Evolutionary conservation across 2,888 invertebrate species (phyloP).

Genomic region (Coleophora flavipennella): DNA sequence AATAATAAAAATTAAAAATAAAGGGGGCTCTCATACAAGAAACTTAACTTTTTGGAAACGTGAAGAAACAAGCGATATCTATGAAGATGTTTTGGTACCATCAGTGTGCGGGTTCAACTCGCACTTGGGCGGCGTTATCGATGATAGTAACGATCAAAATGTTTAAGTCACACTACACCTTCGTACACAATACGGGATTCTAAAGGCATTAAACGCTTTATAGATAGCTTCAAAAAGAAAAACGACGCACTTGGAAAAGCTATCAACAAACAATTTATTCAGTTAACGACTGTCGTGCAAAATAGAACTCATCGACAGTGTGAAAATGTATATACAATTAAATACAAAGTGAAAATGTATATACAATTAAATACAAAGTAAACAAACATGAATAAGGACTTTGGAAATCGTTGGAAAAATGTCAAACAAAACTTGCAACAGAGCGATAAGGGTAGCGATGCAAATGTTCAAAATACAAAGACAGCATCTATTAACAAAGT

Average conservation of each 20-base stretch:
- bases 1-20: no score
- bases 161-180: slow-evolving; percentile 8
- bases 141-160: slow-evolving; percentile 28
- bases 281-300: slow-evolving; percentile 13
- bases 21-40: no score
- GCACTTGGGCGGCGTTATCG: no score
- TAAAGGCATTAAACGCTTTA: slow-evolving; percentile 22
- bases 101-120: no score
- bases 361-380: slow-evolving; percentile 2
- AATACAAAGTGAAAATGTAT: slow-evolving; percentile 3
- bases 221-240: slow-evolving; percentile 29
- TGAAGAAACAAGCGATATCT: no score
- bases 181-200: slow-evolving; percentile 14
- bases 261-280: slow-evolving; percentile 18
- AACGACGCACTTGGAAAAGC: slow-evolving; percentile 18
- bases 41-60: no score
- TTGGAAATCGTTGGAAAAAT: slow-evolving; percentile 48
- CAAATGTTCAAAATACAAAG: slow-evolving; percentile 10
- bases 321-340: slow-evolving; percentile 1
- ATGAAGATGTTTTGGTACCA: no score
- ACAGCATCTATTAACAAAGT: slow-evolving; percentile 31
- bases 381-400: slow-evolving; percentile 38
- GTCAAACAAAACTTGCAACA: slow-evolving; percentile 40
- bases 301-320: slow-evolving; percentile 14
- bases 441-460: slow-evolving; percentile 25